These are phyloP conservation scores for Octonoba sinensis DNA, from an alignment of 2,888 invertebrate species.

Conservation along the genomic window DNA sequence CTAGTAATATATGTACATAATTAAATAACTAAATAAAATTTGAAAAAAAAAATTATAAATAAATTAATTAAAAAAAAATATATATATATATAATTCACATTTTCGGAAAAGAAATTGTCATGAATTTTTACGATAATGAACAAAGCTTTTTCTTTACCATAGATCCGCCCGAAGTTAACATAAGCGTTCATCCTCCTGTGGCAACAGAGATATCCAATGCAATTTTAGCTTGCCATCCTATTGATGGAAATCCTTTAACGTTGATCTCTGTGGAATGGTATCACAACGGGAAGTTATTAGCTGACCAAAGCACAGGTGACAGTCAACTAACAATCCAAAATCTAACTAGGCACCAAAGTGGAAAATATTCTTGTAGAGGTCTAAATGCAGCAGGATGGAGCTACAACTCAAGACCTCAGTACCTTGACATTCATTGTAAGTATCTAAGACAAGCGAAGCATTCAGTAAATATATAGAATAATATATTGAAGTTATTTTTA, in stretches of 20 bases:
- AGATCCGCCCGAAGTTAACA: slow-evolving; percentile 67
- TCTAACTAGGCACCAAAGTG: slow-evolving; percentile 88
- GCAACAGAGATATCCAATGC: slow-evolving; percentile 83
- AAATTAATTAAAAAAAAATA: too few species aligned
- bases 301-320: background rate
- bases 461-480: too few species aligned
- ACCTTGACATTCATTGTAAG: slow-evolving; percentile 86
- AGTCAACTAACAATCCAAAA: slow-evolving; percentile 83
- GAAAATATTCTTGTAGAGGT: slow-evolving; percentile 93
- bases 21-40: too few species aligned
- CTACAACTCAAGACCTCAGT: slow-evolving; percentile 80
- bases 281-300: slow-evolving; percentile 78
- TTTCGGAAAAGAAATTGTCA: too few species aligned
- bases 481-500: too few species aligned
- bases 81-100: too few species aligned
- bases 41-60: too few species aligned
- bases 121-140: too few species aligned
- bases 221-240: slow-evolving; percentile 84
- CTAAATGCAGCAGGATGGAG: slow-evolving; percentile 93
- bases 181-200: slow-evolving; percentile 80
- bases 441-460: slow-evolving; percentile 65
- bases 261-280: slow-evolving; percentile 86
- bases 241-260: slow-evolving; percentile 83
- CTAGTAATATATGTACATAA: too few species aligned
- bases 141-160: background rate